phyloP scores from a whole-genome alignment of 2,797 vertebrate species.

The Picus viridis region DNA sequence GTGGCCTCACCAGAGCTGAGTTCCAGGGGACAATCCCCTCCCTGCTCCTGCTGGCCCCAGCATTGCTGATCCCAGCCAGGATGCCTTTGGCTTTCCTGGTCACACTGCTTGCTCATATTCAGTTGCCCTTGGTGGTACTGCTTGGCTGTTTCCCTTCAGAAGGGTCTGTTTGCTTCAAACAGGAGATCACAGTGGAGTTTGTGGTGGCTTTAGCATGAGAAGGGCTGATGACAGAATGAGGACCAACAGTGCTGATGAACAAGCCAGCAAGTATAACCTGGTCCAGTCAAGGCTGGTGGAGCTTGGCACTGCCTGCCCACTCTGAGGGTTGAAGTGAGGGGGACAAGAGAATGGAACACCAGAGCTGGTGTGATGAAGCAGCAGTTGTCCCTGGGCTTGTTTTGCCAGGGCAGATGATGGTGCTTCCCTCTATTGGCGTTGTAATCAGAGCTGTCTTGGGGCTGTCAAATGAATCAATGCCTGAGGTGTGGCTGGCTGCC shows the following conservation, averaged over 20 bases:
- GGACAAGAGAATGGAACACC: neutral
- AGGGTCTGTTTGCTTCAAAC: neutral
- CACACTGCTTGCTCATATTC: no score
- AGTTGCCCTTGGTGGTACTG: neutral
- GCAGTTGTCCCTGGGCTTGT: neutral
- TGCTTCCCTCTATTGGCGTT: neutral
- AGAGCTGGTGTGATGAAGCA: neutral
- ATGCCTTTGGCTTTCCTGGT: no score
- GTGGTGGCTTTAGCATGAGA: neutral
- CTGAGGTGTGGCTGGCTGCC: neutral
- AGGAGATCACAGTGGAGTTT: neutral
- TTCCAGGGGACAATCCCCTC: no score
- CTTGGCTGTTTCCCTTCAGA: neutral
- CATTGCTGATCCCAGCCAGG: no score
- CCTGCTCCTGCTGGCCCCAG: no score
- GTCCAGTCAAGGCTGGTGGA: neutral
- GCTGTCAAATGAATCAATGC: neutral
- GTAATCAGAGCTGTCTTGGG: neutral
- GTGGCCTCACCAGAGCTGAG: no score
- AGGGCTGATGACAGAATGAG: neutral
- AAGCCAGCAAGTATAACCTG: neutral
- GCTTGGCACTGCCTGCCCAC: neutral
- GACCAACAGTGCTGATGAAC: neutral
- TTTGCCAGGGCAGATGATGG: neutral
- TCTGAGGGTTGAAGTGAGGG: neutral